phyloP scores from a whole-genome alignment of 2,113 vertebrate genomes.

The Trachemys scripta region DNA sequence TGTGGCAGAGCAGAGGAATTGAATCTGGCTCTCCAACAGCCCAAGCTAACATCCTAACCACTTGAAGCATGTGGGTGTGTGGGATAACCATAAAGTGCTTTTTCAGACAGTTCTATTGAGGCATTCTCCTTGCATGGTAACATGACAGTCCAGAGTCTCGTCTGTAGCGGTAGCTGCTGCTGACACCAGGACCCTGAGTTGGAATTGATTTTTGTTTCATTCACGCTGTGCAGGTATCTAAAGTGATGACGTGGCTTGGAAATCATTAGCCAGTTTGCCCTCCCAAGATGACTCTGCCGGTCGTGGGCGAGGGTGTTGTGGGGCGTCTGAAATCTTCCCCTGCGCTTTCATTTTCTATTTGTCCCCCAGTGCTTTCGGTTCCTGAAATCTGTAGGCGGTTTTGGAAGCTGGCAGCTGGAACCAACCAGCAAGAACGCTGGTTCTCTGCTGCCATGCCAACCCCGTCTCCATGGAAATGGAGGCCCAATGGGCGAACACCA shows the following conservation, averaged over 20 bases:
- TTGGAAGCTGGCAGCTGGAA: constrained; percentile 62
- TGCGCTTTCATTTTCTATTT: not conserved
- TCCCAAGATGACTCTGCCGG: not conserved
- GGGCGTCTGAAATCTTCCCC: not conserved
- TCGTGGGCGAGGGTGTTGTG: not conserved
- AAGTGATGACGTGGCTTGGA: not conserved
- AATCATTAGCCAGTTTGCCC: not conserved
- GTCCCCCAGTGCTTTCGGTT: not conserved
- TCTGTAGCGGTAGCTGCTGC: not conserved
- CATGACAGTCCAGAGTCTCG: not conserved
- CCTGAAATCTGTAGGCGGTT: constrained; percentile 31
- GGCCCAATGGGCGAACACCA: constrained; percentile 52
- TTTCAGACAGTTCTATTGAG: not conserved
- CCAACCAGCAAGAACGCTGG: constrained; percentile 23
- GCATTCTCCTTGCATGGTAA: not conserved
- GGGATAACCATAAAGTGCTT: not conserved
- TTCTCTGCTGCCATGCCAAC: constrained; percentile 73
- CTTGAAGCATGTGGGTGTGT: not conserved
- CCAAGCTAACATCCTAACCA: not conserved
- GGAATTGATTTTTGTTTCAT: not conserved
- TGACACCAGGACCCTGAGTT: not conserved
- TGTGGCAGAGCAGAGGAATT: not conserved
- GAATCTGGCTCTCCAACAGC: not conserved
- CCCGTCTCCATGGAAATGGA: constrained; percentile 65
- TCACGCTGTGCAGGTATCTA: not conserved